A percentile compares a stretch with the other conserved stretches of the same genome.
Conservation (phyloP, 2,113 vertebrate species). For the Nansenia antarctica region DNA sequence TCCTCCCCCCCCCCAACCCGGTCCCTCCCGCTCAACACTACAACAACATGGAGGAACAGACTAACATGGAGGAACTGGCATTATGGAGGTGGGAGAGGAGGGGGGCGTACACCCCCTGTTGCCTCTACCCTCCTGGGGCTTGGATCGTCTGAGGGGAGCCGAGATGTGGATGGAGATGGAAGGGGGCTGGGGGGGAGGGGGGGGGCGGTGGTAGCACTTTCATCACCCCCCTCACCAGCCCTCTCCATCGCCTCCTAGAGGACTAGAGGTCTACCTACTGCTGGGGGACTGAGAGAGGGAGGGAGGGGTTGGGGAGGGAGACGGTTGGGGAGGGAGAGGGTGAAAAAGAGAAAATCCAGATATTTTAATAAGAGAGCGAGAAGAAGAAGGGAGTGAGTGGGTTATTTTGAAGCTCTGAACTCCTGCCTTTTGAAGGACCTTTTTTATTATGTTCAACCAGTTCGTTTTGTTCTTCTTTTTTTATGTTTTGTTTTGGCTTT, state of each 20-base stretch:
- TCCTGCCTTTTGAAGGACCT: constrained; percentile 39
- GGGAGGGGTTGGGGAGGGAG: constrained; percentile 3
- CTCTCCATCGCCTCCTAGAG: too few species aligned
- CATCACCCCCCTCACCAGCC: too few species aligned
- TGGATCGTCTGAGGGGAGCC: background rate
- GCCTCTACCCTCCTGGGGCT: background rate
- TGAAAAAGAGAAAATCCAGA: constrained; percentile 19
- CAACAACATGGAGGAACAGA: background rate
- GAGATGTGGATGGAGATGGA: background rate
- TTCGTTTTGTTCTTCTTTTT: constrained; percentile 22
- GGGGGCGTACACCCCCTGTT: background rate
- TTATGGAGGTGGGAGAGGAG: background rate
- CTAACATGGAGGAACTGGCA: background rate
- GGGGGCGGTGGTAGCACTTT: background rate
- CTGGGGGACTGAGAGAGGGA: background rate
- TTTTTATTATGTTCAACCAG: constrained; percentile 26
- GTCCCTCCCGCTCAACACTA: background rate
- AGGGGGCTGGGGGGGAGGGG: background rate
- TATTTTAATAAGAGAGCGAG: constrained; percentile 46
- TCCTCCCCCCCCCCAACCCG: background rate
- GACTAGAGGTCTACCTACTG: background rate
- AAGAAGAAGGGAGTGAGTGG: background rate
- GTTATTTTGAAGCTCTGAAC: constrained; percentile 31
- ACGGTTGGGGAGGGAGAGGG: constrained; percentile 9
- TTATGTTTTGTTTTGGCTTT: background rate